phyloP scores from a whole-genome alignment of 2,113 vertebrate genomes.

The Hippocampus mohnikei region DNA sequence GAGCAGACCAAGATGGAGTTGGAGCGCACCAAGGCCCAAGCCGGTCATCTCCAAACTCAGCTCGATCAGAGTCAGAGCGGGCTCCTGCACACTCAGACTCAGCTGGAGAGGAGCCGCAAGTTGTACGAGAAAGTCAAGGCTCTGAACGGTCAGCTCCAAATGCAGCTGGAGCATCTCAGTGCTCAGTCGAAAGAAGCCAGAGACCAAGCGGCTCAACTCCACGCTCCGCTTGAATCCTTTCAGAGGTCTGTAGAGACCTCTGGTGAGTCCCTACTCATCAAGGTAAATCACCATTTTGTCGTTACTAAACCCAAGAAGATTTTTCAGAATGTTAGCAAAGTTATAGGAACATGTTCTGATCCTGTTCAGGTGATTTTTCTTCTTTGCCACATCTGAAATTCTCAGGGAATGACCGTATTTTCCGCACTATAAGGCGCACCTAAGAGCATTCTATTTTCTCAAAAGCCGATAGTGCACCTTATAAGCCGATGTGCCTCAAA shows the following conservation, averaged over 20 bases:
- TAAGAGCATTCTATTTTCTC: too few relatives aligned
- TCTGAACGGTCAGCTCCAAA: conserved; percentile 59
- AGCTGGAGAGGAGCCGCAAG: conserved; percentile 40
- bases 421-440: too few relatives aligned
- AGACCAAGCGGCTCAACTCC: conserved; percentile 65
- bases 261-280: conserved; percentile 78
- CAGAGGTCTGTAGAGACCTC: conserved; percentile 72
- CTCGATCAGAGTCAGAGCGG: conserved; percentile 71
- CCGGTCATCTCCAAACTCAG: conserved; percentile 44
- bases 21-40: conserved; percentile 62
- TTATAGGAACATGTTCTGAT: too few relatives aligned
- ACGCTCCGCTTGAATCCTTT: conserved; percentile 69
- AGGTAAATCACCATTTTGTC: conserved; percentile 61
- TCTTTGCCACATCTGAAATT: too few relatives aligned
- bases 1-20: conserved; percentile 58
- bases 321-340: neutral
- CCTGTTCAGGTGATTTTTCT: too few relatives aligned
- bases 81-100: conserved; percentile 48
- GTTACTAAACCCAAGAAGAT: neutral
- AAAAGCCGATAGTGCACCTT: too few relatives aligned
- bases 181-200: conserved; percentile 60
- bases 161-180: conserved; percentile 69
- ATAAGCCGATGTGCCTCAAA: too few relatives aligned
- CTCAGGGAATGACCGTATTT: neutral
- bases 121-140: conserved; percentile 58